These are phyloP conservation scores for Caretta caretta DNA, from an alignment of 2,113 vertebrate genomes.

Conservation along the genomic window DNA sequence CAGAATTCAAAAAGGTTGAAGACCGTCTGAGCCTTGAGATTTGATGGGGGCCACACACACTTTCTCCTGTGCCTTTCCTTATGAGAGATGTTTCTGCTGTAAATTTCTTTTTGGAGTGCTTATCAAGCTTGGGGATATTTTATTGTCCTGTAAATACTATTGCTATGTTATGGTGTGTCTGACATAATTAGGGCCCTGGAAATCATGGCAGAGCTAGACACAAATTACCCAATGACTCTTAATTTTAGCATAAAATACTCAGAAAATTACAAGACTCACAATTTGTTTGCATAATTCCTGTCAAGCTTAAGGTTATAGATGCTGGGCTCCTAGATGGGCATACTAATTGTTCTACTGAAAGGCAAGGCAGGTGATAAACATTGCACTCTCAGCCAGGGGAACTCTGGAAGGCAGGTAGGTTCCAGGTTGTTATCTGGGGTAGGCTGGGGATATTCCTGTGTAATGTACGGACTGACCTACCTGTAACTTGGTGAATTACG, in stretches of 20 bases:
- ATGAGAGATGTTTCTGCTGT: background rate
- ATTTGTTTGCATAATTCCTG: background rate
- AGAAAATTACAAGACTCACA: slow-evolving; percentile 44
- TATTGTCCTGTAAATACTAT: background rate
- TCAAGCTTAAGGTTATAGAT: background rate
- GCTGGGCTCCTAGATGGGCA: background rate
- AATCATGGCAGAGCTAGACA: slow-evolving; percentile 20
- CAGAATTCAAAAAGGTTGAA: rapidly evolving
- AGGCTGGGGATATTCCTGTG: background rate
- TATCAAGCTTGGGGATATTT: background rate
- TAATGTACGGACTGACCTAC: background rate
- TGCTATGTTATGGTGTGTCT: slow-evolving; percentile 26
- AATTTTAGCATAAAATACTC: slow-evolving; percentile 49
- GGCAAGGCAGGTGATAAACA: rapidly evolving
- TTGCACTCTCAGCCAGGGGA: background rate
- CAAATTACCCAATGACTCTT: slow-evolving; percentile 46
- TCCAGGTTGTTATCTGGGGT: background rate
- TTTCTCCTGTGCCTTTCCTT: rapidly evolving
- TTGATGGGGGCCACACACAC: background rate
- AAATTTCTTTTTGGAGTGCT: background rate
- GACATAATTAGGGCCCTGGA: slow-evolving; percentile 46
- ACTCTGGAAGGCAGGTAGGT: background rate
- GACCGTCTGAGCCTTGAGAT: rapidly evolving
- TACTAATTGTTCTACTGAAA: background rate
- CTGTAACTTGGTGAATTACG: background rate